Evolutionary conservation across 2,888 invertebrate genomes (phyloP).

Genomic region (Drosophila greeni): DNA sequence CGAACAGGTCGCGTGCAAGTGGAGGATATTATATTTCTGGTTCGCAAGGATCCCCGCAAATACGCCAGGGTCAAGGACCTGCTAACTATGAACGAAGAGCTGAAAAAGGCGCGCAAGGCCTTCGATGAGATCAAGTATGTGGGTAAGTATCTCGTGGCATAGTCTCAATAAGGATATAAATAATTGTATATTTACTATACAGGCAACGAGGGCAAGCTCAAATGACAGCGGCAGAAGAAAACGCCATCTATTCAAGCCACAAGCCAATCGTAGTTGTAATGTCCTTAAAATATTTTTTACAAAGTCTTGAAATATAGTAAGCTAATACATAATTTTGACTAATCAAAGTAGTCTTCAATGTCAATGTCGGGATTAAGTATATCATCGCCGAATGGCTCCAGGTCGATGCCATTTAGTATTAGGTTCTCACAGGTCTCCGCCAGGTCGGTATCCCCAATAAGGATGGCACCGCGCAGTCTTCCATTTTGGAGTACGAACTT

Average conservation of each 20-base stretch:
- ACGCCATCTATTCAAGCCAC: constrained; percentile 5
- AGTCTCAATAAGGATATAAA: neutral
- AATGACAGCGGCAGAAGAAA: constrained; percentile 70
- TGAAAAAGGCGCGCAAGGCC: constrained; percentile 98
- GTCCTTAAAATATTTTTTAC: constrained; percentile 6
- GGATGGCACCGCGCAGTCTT: constrained; percentile 92
- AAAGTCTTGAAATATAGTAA: constrained; percentile 21
- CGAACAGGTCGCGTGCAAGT: constrained; percentile 97
- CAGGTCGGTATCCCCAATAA: constrained; percentile 97
- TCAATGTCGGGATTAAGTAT: constrained; percentile 97
- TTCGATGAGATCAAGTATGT: constrained; percentile 99
- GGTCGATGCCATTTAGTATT: constrained; percentile 95
- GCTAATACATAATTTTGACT: constrained; percentile 46
- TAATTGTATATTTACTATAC: neutral
- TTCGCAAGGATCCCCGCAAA: constrained; percentile 96
- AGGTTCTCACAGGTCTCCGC: constrained; percentile 99
- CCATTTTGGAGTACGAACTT: constrained; percentile 93
- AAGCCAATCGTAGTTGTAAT: constrained; percentile 19
- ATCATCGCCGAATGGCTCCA: constrained; percentile 92
- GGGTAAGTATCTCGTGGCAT: constrained; percentile 81
- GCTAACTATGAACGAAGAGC: constrained; percentile 98
- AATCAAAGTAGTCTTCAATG: constrained; percentile 99
- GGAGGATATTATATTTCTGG: constrained; percentile 97
- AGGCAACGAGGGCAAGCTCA: constrained; percentile 77
- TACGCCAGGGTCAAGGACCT: constrained; percentile 98